A percentile compares a stretch with the other conserved stretches of the same genome.
phyloP scores from a whole-genome alignment of 2,797 vertebrate genomes.

The Hafferia zeledoni region DNA sequence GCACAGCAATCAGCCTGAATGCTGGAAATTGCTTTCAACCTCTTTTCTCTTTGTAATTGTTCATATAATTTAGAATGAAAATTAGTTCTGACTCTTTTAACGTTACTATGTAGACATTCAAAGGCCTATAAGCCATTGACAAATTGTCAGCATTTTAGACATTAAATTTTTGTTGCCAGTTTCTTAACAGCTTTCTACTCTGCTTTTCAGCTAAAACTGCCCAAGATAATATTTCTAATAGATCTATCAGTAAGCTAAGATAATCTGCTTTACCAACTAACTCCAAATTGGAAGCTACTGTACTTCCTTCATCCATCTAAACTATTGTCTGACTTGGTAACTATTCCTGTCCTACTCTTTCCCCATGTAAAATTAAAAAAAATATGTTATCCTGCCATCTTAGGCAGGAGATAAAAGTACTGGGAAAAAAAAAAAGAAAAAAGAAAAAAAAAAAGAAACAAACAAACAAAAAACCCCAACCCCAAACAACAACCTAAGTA shows the following conservation, averaged over 20 bases:
- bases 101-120: neutral
- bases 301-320: neutral
- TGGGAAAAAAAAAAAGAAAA: neutral
- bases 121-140: neutral
- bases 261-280: neutral
- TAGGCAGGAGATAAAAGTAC: neutral
- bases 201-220: neutral
- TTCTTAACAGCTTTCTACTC: neutral
- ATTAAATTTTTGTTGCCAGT: neutral
- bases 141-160: neutral
- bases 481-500: neutral
- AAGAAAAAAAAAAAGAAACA: neutral
- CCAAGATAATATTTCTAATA: neutral
- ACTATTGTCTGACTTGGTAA: neutral
- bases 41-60: neutral
- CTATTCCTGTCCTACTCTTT: neutral
- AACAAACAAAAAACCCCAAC: neutral
- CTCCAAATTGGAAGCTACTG: neutral
- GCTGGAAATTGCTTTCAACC: neutral
- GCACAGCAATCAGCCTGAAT: neutral
- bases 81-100: conserved; percentile 4
- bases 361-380: neutral
- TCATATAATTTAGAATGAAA: conserved; percentile 10
- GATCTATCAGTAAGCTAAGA: neutral
- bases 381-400: neutral